These are phyloP conservation scores for Thalassoma bifasciatum DNA, from an alignment of 2,113 vertebrate genomes.

Conservation along the genomic window DNA sequence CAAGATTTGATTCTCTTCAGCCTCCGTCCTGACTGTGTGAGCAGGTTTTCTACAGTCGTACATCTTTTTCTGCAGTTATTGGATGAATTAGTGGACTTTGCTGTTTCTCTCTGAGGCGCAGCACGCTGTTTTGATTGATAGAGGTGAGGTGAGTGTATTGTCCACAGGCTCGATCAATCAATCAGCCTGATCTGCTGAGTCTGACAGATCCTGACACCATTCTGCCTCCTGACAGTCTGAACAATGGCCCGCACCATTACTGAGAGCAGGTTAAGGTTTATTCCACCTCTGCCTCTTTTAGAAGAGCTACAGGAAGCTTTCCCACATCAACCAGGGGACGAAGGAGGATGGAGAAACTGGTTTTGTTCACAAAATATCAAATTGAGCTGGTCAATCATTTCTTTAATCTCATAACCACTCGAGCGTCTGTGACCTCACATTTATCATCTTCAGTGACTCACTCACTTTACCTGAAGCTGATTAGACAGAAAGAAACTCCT, in stretches of 20 bases:
- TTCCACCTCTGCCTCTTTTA: background rate
- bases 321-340: background rate
- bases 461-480: background rate
- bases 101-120: background rate
- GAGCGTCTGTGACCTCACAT: no score
- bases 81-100: background rate
- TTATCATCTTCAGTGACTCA: background rate
- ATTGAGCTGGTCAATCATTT: background rate
- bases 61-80: background rate
- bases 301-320: background rate
- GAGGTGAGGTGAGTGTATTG: background rate
- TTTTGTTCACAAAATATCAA: background rate
- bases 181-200: slow-evolving; percentile 7
- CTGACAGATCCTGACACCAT: slow-evolving; percentile 12
- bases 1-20: no score
- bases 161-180: background rate
- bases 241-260: slow-evolving; percentile 3
- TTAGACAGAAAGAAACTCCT: background rate
- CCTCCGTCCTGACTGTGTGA: no score
- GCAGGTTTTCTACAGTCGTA: background rate
- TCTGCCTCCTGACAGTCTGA: background rate
- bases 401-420: background rate
- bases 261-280: slow-evolving; percentile 6
- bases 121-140: background rate
- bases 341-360: background rate